These are phyloP conservation scores for Montipora capricornis DNA, from an alignment of 64 coral and sea anemone genomes.

Conservation along the genomic window DNA sequence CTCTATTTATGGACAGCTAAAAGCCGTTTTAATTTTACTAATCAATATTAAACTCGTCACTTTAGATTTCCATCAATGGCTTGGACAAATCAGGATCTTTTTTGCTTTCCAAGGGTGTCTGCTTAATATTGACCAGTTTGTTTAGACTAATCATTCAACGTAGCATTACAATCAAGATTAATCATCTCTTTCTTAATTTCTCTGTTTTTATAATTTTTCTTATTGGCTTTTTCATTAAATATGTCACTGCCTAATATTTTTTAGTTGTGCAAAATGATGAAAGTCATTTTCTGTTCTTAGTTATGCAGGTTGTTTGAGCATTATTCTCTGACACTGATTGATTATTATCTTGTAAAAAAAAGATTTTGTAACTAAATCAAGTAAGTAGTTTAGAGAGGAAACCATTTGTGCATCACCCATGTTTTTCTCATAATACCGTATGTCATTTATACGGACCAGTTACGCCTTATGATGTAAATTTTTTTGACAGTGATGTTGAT, in stretches of 20 bases:
- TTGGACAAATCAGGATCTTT: too few species aligned
- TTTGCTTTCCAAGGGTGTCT: too few species aligned
- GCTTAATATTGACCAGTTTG: too few species aligned
- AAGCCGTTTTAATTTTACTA: too few species aligned
- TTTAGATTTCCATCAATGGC: too few species aligned
- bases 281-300: neutral
- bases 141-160: too few species aligned
- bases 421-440: neutral
- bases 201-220: too few species aligned
- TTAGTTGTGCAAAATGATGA: neutral
- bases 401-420: slow-evolving; percentile 2
- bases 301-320: neutral
- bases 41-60: too few species aligned
- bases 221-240: neutral
- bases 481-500: neutral
- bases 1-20: too few species aligned
- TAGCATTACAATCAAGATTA: too few species aligned
- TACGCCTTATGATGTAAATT: neutral
- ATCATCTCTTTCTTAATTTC: too few species aligned
- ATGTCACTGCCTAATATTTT: neutral
- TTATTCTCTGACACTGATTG: neutral
- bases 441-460: neutral
- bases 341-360: neutral
- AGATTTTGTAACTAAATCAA: neutral
- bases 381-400: neutral